A percentile compares a stretch with the other conserved stretches of the same genome.
These are phyloP conservation scores for Eupsittula cactorum DNA, from an alignment of 2,113 vertebrate species.

Conservation along the genomic window DNA sequence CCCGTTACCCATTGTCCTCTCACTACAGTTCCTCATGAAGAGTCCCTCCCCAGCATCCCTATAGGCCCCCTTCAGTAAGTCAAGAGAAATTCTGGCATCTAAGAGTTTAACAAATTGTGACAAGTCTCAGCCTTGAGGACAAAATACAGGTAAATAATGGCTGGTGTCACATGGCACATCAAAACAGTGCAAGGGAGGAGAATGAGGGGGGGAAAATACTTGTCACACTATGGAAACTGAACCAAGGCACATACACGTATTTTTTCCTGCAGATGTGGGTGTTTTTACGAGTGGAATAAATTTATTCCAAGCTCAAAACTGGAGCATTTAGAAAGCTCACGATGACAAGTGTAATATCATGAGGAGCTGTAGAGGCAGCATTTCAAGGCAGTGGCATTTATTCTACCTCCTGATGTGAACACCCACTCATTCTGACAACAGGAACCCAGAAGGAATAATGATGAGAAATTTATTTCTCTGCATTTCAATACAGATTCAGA, in stretches of 20 bases:
- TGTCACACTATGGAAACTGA: neutral
- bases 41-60: too few relatives aligned
- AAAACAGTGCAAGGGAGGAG: neutral
- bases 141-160: neutral
- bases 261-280: neutral
- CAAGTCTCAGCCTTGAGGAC: neutral
- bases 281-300: neutral
- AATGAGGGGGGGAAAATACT: neutral
- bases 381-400: constrained; percentile 6
- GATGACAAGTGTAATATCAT: neutral
- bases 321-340: neutral
- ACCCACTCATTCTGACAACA: constrained; percentile 47
- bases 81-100: neutral
- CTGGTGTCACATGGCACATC: neutral
- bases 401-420: constrained; percentile 29
- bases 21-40: too few relatives aligned
- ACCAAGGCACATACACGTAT: neutral
- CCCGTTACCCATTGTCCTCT: too few relatives aligned
- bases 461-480: constrained; percentile 11
- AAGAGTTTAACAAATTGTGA: neutral
- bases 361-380: neutral
- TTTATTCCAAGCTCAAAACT: constrained; percentile 25
- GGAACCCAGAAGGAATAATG: neutral
- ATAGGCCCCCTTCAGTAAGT: neutral
- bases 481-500: neutral